Evolutionary conservation across 1,140 invertebrate species (phyloP), one percentile per base, ranked within the genome.

Genomic region (Copidosoma floridanum): DNA sequence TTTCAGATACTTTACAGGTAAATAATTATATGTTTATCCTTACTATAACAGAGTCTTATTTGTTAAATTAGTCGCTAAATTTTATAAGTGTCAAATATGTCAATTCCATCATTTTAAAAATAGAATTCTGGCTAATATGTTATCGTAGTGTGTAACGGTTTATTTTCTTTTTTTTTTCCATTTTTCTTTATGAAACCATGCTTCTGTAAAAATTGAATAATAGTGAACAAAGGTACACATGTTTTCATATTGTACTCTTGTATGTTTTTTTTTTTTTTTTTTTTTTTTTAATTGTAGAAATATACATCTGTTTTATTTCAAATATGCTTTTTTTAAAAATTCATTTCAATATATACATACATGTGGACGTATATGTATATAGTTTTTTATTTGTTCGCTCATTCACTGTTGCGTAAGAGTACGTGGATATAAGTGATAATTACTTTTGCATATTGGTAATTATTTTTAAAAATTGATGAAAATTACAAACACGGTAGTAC

Each of bases 31-130:
- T 73, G 73, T 76, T 73, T 76, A 77, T 77, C 69, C 68, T 73
- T 78, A 78, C 76, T 76, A 76, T 75, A 76, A 71, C 77, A 77
- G 74, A 78, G 73, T 79, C 76, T 79, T 80, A 79, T 71, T 68
- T 65, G 66, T 77, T 77, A 78, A 79, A 78, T 78, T 79, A 79
- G 76, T 69, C 71, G 69, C 68, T 77, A 78, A 70, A 72, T n/a
- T n/a, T n/a, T n/a, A n/a, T 71, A 72, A 77, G 74, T 70, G 63
- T 77, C 69, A 73, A 74, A 66, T 71, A 71, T 76, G 68, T 78
- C 77, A 78, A 80, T 78, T 77, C 75, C 74, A 72, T 74, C 74
- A 65, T 72, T 76, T 73, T 79, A 78, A 80, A 80, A 78, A 79
- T 79, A 80, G 70, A 74, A 76, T 72, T 67, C 75, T 61, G n/a